Base-by-base conservation (phyloP, 1,140 invertebrate species). In the Drosophila obscura region DNA sequence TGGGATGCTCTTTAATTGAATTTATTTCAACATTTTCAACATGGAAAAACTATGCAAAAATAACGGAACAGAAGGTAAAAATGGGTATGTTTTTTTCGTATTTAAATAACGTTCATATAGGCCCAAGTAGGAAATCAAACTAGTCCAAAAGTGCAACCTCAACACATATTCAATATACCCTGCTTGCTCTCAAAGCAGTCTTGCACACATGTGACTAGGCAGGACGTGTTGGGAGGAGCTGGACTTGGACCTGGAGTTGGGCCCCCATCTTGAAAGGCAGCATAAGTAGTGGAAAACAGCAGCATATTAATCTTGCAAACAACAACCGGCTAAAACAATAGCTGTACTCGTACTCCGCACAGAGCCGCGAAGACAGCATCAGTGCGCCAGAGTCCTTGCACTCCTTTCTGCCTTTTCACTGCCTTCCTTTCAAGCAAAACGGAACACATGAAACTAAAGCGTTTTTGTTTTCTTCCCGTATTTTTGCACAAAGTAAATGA, bases 281-380 rank as follows among this genome's bases (percentile, higher is more conserved):
- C 83, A 82, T 85, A 88, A 85, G 82, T 88, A 85, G 79, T 79
- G 65, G 82, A 85, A 85, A 76, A 79, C 75, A 79, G 83, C 78
- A 85, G 82, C 83, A 82, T 88, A 85, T 85, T 88, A 85, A 85
- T 85, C 82, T 85, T 73, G 58, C 64, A 53, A 81, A 39, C 56
- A 85, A 77, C 73, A 85, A 68, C 75, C 35, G 46, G 58, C 66
- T 50, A 77, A 50, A 80, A 56, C 81, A 84, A 48, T 46, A 85
- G 55, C 50, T 73, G 52, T 43, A 51, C 35, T 13, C 35, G 35
- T 39, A 13, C 35, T 39, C 11, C 35, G 1, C 2, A 63, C 72
- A 77, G 66, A 59, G 61, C 59, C 73, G 5, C 31, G 35, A 68
- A 50, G 59, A 56, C 61, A 35, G 35, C 11, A 39, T 39, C 31